Percentiles rank a stretch among this genome's conserved stretches.
Conservation (phyloP, 2,797 vertebrate species). For the Molossus molossus region DNA sequence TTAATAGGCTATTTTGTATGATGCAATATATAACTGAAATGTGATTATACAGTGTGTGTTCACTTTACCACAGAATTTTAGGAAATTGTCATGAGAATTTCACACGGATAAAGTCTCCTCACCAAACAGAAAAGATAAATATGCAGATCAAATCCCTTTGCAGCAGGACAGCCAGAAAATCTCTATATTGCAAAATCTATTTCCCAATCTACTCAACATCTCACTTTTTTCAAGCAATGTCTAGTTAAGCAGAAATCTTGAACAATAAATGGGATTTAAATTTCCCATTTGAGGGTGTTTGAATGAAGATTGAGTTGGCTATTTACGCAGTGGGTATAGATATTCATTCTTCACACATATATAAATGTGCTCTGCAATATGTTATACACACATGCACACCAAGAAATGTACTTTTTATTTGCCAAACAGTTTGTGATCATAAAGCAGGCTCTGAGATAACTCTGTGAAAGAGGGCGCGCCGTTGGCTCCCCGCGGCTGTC, state of each 20-base stretch:
- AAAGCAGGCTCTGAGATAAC: not conserved
- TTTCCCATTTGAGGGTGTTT: constrained; percentile 21
- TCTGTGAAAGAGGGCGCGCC: not conserved
- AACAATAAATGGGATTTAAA: not conserved
- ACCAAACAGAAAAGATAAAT: not conserved
- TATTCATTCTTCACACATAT: constrained; percentile 6
- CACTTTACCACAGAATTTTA: not conserved
- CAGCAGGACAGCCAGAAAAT: constrained; percentile 49
- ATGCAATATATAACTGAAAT: constrained; percentile 21
- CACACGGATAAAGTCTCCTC: constrained; percentile 25
- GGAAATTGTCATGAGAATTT: constrained; percentile 44
- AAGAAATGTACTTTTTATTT: constrained; percentile 51
- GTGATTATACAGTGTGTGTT: not conserved
- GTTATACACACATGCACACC: not conserved
- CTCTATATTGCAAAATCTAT: constrained; percentile 10
- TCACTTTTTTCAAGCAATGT: constrained; percentile 52
- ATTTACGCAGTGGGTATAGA: not conserved
- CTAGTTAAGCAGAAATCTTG: constrained; percentile 53
- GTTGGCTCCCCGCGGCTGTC: not conserved
- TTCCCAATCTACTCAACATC: not conserved
- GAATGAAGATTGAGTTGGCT: constrained; percentile 1
- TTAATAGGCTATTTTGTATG: constrained; percentile 42
- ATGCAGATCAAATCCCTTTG: constrained; percentile 18
- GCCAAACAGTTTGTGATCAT: constrained; percentile 14
- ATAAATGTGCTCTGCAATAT: not conserved